phyloP scores from a whole-genome alignment of 2,888 invertebrate genomes.

The Conchocele bisecta region DNA sequence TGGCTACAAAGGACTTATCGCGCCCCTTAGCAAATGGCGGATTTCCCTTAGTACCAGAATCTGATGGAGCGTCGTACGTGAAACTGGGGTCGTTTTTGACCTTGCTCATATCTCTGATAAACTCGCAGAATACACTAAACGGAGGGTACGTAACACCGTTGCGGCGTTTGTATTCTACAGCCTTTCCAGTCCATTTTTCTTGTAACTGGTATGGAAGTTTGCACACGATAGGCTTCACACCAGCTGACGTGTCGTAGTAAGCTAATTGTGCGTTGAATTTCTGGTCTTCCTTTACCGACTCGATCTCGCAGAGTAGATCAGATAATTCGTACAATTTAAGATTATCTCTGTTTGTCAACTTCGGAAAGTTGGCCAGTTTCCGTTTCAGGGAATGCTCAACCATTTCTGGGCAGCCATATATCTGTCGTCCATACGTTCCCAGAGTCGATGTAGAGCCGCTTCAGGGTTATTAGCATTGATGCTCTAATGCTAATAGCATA shows the following conservation, averaged over 20 bases:
- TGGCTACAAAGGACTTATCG: neutral
- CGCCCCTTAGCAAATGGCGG: neutral
- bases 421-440: conserved; percentile 46
- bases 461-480: conserved; percentile 21
- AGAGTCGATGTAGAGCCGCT: conserved; percentile 25
- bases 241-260: conserved; percentile 51
- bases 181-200: conserved; percentile 54
- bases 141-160: conserved; percentile 50
- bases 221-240: conserved; percentile 49
- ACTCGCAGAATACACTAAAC: conserved; percentile 41
- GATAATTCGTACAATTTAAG: conserved; percentile 39
- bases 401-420: conserved; percentile 48
- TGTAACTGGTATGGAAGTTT: conserved; percentile 53
- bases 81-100: conserved; percentile 48
- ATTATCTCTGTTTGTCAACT: conserved; percentile 37
- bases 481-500: conserved; percentile 35
- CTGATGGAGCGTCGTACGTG: neutral
- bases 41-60: neutral
- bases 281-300: conserved; percentile 39
- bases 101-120: conserved; percentile 27
- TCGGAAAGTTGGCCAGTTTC: conserved; percentile 48
- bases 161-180: conserved; percentile 40
- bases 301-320: conserved; percentile 42
- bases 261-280: conserved; percentile 31
- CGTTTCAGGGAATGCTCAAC: conserved; percentile 29